These are phyloP conservation scores for Muraenolepis orangiensis DNA, from an alignment of 2,797 vertebrate genomes.

Conservation along the genomic window DNA sequence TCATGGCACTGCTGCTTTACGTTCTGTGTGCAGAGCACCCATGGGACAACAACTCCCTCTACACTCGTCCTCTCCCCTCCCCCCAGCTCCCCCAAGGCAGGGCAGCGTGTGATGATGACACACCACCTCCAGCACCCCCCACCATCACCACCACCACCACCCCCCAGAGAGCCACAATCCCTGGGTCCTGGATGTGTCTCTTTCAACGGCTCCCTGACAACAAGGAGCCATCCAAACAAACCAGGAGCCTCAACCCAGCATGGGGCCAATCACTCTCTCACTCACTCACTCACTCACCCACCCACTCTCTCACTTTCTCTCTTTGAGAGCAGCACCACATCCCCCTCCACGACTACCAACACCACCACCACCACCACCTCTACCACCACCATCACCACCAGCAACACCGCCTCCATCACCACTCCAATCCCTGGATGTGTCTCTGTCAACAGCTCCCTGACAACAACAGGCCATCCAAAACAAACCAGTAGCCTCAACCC, in stretches of 20 bases:
- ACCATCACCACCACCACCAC: constrained; percentile 37
- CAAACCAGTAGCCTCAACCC: constrained; percentile 5
- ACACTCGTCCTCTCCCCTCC: background rate
- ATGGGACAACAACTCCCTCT: background rate
- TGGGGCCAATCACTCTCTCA: background rate
- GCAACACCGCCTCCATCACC: constrained; percentile 39
- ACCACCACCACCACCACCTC: background rate
- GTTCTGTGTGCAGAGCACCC: constrained; percentile 46
- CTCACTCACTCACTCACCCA: background rate
- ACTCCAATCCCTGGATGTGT: constrained; percentile 47
- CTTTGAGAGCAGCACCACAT: background rate
- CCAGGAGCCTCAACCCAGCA: background rate
- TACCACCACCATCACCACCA: constrained; percentile 34
- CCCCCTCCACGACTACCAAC: too few relatives aligned
- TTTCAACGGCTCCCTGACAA: constrained; percentile 22
- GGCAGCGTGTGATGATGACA: constrained; percentile 50
- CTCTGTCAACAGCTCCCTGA: constrained; percentile 27
- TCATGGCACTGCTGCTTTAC: too few relatives aligned
- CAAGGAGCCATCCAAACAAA: constrained; percentile 15
- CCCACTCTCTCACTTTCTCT: background rate
- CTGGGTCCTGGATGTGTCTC: constrained; percentile 41
- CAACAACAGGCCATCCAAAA: constrained; percentile 6
- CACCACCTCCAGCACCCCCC: constrained; percentile 40
- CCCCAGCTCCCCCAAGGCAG: constrained; percentile 45
- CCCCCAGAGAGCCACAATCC: constrained; percentile 43